Conservation (phyloP, 2,888 invertebrate species). For the Lithophane semibrunnea region DNA sequence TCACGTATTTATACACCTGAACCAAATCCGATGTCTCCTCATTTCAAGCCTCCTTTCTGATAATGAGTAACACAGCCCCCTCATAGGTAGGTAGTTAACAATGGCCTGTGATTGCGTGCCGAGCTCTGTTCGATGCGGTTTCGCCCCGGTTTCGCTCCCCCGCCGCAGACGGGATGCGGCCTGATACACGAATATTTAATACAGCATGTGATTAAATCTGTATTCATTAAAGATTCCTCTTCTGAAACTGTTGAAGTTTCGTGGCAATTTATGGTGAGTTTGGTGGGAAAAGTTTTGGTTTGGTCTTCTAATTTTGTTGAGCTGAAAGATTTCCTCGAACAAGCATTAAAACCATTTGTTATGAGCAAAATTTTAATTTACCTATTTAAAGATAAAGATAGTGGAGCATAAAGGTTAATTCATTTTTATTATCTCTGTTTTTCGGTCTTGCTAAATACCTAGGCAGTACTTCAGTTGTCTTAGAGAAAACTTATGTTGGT, state of each 20-base stretch:
- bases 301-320: neutral
- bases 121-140: slow-evolving; percentile 76
- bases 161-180: slow-evolving; percentile 68
- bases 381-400: neutral
- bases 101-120: slow-evolving; percentile 82
- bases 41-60: slow-evolving; percentile 49
- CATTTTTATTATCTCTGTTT: neutral
- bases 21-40: slow-evolving; percentile 19
- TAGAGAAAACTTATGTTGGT: neutral
- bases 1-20: slow-evolving; percentile 24
- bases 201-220: slow-evolving; percentile 73
- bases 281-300: neutral
- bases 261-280: neutral
- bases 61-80: slow-evolving; percentile 53
- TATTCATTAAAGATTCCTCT: slow-evolving; percentile 70
- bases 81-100: slow-evolving; percentile 68
- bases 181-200: slow-evolving; percentile 76
- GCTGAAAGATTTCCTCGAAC: neutral
- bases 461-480: neutral
- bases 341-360: neutral
- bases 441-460: neutral
- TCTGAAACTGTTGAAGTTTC: slow-evolving; percentile 34
- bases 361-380: too few species aligned
- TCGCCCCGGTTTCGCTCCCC: slow-evolving; percentile 72
- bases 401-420: neutral